Evolutionary conservation across 2,797 vertebrate genomes (phyloP).

Genomic region (Lutra lutra): DNA sequence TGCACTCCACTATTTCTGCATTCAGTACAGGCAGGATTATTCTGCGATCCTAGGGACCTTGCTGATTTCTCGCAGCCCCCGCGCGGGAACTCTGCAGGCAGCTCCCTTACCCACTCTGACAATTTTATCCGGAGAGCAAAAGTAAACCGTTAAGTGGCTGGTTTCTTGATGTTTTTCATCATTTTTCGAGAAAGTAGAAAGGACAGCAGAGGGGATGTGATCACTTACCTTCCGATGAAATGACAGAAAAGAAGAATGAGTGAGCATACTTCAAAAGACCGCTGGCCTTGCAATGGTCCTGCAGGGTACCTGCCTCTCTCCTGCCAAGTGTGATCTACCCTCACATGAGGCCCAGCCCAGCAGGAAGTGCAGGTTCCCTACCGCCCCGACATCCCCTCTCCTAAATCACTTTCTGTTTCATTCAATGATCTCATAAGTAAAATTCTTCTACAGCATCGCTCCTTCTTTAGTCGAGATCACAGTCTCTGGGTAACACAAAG

Average conservation of each 20-base stretch:
- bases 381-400: fast-evolving
- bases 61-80: not conserved
- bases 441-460: not conserved
- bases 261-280: not conserved
- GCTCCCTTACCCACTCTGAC: not conserved
- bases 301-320: not conserved
- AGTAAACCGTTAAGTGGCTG: not conserved
- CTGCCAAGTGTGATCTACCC: fast-evolving
- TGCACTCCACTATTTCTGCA: not conserved
- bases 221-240: not conserved
- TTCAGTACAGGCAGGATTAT: not conserved
- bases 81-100: not conserved
- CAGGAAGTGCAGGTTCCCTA: not conserved
- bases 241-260: not conserved
- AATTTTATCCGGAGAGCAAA: not conserved
- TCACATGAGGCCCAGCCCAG: fast-evolving
- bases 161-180: not conserved
- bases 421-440: not conserved
- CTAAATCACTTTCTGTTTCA: not conserved
- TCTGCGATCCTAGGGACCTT: not conserved
- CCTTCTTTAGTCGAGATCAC: not conserved
- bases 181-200: not conserved
- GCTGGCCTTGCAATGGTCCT: not conserved
- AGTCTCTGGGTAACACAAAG: not conserved
- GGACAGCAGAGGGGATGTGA: not conserved